A percentile compares a stretch with the other conserved stretches of the same genome.
These are phyloP conservation scores for Zaprionus davidi DNA, from an alignment of 1,140 invertebrate species.

Conservation along the genomic window DNA sequence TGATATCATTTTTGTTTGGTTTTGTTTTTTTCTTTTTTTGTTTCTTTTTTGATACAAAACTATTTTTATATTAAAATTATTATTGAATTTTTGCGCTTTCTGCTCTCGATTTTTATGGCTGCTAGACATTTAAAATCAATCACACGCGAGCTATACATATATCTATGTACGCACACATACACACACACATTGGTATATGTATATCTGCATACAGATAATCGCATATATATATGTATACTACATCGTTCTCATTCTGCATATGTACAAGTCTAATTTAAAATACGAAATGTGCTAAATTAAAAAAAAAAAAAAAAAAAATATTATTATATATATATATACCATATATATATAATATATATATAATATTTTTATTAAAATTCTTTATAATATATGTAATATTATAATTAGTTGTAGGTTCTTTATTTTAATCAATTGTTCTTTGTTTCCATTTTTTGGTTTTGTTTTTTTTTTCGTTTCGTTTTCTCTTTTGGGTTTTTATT, in stretches of 20 bases:
- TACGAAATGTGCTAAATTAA: conserved; percentile 76
- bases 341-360: conserved; percentile 63
- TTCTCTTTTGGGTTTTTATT: conserved; percentile 33
- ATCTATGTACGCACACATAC: conserved; percentile 29
- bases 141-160: conserved; percentile 31
- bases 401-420: conserved; percentile 55
- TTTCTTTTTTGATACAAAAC: conserved; percentile 67
- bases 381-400: conserved; percentile 65
- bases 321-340: conserved; percentile 9
- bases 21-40: conserved; percentile 21
- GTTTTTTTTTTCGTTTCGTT: conserved; percentile 26
- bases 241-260: conserved; percentile 51
- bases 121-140: conserved; percentile 51
- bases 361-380: conserved; percentile 70
- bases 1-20: conserved; percentile 6
- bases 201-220: conserved; percentile 43
- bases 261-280: conserved; percentile 76
- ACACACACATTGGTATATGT: conserved; percentile 32
- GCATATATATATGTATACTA: conserved; percentile 42
- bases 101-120: conserved; percentile 26
- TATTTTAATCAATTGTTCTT: conserved; percentile 53
- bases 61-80: conserved; percentile 74
- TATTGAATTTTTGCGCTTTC: conserved; percentile 67
- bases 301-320: conserved; percentile 55
- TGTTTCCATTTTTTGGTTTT: conserved; percentile 27